Evolutionary conservation across 2,113 vertebrate genomes (phyloP).

Genomic region (Zosterops pallidus): DNA sequence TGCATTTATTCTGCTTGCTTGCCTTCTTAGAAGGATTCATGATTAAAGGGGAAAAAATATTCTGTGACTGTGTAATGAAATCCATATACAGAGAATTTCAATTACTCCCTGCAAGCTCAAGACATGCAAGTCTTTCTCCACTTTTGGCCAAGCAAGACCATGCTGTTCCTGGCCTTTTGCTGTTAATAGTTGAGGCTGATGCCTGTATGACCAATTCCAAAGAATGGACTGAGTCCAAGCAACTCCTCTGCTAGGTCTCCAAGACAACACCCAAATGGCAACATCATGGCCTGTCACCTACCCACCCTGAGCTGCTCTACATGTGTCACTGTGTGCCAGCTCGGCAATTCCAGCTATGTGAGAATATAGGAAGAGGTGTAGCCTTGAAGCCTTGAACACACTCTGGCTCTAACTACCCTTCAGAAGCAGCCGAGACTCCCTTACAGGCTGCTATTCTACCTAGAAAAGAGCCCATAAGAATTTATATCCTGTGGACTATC

Average conservation of each 20-base stretch:
- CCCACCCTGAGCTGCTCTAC: neutral
- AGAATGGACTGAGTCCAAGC: neutral
- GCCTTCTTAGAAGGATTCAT: neutral
- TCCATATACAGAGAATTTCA: neutral
- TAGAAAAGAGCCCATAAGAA: neutral
- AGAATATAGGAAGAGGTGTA: neutral
- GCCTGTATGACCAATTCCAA: rapidly evolving
- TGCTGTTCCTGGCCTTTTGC: rapidly evolving
- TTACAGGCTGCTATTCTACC: neutral
- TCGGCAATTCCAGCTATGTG: neutral
- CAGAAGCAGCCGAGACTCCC: neutral
- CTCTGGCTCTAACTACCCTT: neutral
- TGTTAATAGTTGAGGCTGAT: neutral
- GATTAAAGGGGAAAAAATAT: neutral
- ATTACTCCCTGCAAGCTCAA: neutral
- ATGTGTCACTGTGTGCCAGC: neutral
- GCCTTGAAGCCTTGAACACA: neutral
- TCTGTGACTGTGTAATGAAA: neutral
- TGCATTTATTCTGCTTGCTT: neutral
- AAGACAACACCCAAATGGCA: neutral
- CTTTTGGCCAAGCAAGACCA: neutral
- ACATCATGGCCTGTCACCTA: rapidly evolving
- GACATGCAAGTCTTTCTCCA: neutral
- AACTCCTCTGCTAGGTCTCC: neutral
- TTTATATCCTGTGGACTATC: neutral